Base-by-base conservation (phyloP, 2,113 vertebrate genomes). In the Heterotilapia buettikoferi region DNA sequence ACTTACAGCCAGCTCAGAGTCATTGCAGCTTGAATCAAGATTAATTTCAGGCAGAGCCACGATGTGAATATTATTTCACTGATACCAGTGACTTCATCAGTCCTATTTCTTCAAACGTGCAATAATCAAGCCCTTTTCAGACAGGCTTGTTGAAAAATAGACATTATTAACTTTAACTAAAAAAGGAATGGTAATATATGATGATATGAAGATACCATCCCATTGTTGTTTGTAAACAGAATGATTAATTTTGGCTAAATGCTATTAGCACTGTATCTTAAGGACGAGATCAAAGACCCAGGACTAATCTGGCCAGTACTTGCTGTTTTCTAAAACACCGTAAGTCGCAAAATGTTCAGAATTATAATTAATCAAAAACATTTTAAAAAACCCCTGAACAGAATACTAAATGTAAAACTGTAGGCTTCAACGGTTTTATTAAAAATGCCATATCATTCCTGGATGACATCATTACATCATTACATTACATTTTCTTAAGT, bases 341-440 rank as follows among this genome's bases (percentile, higher is more conserved):
- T 40, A 40, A 68, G 63, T 21, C 12, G 1, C 36, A 68, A 68
- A 68, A 68, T 68, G 63, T 40, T 68, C 63, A 68, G n/a, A 68
- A 21, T 68, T 40, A 14, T 4, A 68, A 6, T 40, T 38, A 68
- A 38, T 66, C 18, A 68, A 38, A 68, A 63, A 63, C 16, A 63
- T 33, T 10, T 1, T 0, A 0, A 6, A 61, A n/a, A 36, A 21
- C 3, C 0, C 19, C 36, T 40, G 5, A 24, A 40, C 63, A 24
- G 7, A 40, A 40, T 40, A 68, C 19, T 40, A 76, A 76, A 76
- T 47, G 14, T 21, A 47, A 76, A 76, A 45, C 40, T 76, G 40
- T 19, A 47, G 40, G 68, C 40, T 76, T 29, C 24, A 76, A 76
- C 40, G 4, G 24, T 47, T 63, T 63, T 33, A 76, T 47, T 29